Percentiles rank a stretch among this genome's conserved stretches.
These are phyloP conservation scores for Parnassius smintheus DNA, from an alignment of 2,888 invertebrate species.

Conservation along the genomic window DNA sequence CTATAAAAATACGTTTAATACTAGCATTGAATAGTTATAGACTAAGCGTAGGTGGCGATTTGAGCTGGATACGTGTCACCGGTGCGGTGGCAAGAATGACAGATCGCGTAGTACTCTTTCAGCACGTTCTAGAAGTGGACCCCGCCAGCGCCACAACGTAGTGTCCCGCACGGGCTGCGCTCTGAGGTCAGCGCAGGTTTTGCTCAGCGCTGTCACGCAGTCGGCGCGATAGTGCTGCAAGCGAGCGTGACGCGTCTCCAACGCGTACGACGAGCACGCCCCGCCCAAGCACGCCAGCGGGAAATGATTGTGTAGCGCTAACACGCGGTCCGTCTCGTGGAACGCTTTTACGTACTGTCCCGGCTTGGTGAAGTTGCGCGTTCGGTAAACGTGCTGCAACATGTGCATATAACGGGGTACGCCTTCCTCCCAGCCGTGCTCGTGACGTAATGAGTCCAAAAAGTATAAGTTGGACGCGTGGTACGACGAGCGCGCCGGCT, in stretches of 20 bases:
- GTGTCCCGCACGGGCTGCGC: constrained; percentile 91
- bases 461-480: constrained; percentile 96
- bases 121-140: constrained; percentile 85
- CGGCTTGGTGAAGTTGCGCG: constrained; percentile 95
- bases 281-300: constrained; percentile 93
- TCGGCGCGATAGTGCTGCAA: constrained; percentile 97
- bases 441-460: constrained; percentile 91
- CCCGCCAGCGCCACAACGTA: constrained; percentile 93
- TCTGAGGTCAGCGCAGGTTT: constrained; percentile 90
- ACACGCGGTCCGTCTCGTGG: constrained; percentile 93
- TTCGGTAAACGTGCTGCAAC: constrained; percentile 94
- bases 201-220: constrained; percentile 93
- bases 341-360: constrained; percentile 97
- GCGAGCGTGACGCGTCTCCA: constrained; percentile 91
- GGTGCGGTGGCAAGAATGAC: constrained; percentile 83
- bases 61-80: constrained; percentile 38
- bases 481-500: constrained; percentile 86
- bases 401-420: constrained; percentile 95
- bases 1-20: constrained; percentile 67
- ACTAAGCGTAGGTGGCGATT: constrained; percentile 33
- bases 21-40: constrained; percentile 43
- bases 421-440: constrained; percentile 88
- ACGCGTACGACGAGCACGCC: constrained; percentile 90
- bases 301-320: constrained; percentile 95
- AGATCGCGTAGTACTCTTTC: constrained; percentile 86